Base-by-base conservation (phyloP, 2,888 invertebrate genomes). In the Ditylenchus weischeri region DNA sequence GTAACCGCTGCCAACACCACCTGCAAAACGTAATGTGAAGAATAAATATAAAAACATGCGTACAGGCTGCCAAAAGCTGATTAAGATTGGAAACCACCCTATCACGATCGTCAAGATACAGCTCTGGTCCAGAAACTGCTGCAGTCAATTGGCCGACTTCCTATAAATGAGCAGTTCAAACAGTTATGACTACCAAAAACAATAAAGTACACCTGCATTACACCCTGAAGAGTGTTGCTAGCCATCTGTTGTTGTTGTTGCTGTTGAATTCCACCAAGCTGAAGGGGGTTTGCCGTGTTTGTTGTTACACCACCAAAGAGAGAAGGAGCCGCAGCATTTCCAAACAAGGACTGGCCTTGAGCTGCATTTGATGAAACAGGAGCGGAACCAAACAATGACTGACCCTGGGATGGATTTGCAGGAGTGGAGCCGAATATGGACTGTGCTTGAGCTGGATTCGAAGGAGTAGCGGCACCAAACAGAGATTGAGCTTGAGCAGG, bases 1-100 rank as follows among this genome's bases (percentile, higher is more conserved):
- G 49, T 73, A 74, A 13, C 76, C 78, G 57, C 72, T 75, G 51
- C 80, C 79, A 49, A 75, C 71, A 13, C 78, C 62, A 6, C 47
- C 38, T 15, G 66, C n/a, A 57, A 5, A 29, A 29, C 2, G 29
- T 29, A 29, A 29, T 5, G 29, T 29, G 2, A 29, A 29, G 29
- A 4, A 29, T 2, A 5, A 29, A 29, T 5, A 29, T 29, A 29
- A 29, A 4, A 29, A 29, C 2, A 5, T 29, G 29, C 29, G 29
- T 43, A 43, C 43, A 43, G 15, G 43, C 43, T 10, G 67, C 67
- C 11, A 67, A 51, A 57, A 67, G 50, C 57, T 67, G 67, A 38
- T 67, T 67, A 6, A 67, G 35, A 49, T 19, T 58, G 23, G 67
- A 23, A 57, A 67, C 57, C n/a, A 67, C 38, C 38, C 66, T 43